Evolutionary conservation across 2,113 vertebrate genomes (phyloP), one percentile per base, ranked within the genome.

Genomic region (Cairina moschata): DNA sequence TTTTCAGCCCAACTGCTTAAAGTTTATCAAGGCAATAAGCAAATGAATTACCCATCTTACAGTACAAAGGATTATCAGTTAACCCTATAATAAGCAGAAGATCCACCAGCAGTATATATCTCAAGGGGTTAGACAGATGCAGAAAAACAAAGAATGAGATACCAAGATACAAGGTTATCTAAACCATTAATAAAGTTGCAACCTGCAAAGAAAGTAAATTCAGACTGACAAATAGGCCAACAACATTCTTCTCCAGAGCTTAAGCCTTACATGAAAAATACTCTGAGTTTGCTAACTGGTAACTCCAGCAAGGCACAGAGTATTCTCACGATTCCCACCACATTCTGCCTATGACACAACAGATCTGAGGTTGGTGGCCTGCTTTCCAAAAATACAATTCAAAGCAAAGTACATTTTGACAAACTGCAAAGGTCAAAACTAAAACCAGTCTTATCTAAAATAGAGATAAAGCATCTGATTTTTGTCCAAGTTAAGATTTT

Each of bases 361-460:
- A 75, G 48, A 88, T 67, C 80, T 54, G 48, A 93, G 54, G 69
- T 26, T 52, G 54, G 84, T 40, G 84, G 86, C 84, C 91, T 92
- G 32, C 73, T 95, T 97, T 95, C 86, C 71, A 95, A 95, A 97
- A 95, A 95, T 82, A 95, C 29, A 56, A 13, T 48, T 88, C 80
- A 95, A 78, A 95, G 86, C 42, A 78, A 92, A 89, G 91, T 75
- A 95, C 88, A 65, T 60, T 91, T 26, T 84, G 73, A 82, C 34
- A 88, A 83, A 93, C 60, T 42, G 42, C 65, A 96, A 78, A 94
- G 92, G 88, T 92, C 86, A 95, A 56, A 93, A 93, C 68, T 63
- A 67, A 65, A 91, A 77, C 46, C 65, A 72, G 28, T 63, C 66
- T 91, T 55, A 91, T 32, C 62, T 81, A 91, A 83, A 94, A 94